Conservation (phyloP, 2,888 invertebrate species). For the Sericinus montela region DNA sequence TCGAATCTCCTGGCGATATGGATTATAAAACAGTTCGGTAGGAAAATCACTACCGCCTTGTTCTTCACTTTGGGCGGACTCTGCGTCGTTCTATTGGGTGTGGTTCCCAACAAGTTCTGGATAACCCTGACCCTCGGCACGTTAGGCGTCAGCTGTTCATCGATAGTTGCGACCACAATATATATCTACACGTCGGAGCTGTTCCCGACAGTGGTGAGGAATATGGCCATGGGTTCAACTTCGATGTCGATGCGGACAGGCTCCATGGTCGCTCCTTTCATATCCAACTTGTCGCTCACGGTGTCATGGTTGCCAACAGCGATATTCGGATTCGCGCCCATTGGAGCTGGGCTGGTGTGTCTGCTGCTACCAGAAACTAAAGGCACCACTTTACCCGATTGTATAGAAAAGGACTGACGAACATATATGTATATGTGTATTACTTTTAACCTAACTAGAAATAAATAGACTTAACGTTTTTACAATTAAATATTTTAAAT, state of each 20-base stretch:
- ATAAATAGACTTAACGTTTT: background rate
- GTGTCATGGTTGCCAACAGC: slow-evolving; percentile 83
- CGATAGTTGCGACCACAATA: slow-evolving; percentile 88
- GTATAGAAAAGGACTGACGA: slow-evolving; percentile 79
- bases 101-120: slow-evolving; percentile 72
- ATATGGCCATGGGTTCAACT: slow-evolving; percentile 90
- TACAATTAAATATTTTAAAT: background rate
- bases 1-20: slow-evolving; percentile 72
- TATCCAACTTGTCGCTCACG: slow-evolving; percentile 80
- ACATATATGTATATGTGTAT: background rate
- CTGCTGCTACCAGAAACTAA: slow-evolving; percentile 88
- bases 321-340: slow-evolving; percentile 84
- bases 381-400: slow-evolving; percentile 85
- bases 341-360: slow-evolving; percentile 82
- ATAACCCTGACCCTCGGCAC: slow-evolving; percentile 82
- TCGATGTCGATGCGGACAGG: slow-evolving; percentile 92
- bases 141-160: slow-evolving; percentile 87
- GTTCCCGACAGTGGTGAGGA: slow-evolving; percentile 92
- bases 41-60: slow-evolving; percentile 80
- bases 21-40: slow-evolving; percentile 81
- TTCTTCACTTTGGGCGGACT: slow-evolving; percentile 81
- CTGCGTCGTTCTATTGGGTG: slow-evolving; percentile 80
- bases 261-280: slow-evolving; percentile 90
- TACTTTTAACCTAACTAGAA: background rate
- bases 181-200: slow-evolving; percentile 93